These are phyloP conservation scores for Drosophila serrata DNA, from an alignment of 1,140 invertebrate species.

Conservation along the genomic window DNA sequence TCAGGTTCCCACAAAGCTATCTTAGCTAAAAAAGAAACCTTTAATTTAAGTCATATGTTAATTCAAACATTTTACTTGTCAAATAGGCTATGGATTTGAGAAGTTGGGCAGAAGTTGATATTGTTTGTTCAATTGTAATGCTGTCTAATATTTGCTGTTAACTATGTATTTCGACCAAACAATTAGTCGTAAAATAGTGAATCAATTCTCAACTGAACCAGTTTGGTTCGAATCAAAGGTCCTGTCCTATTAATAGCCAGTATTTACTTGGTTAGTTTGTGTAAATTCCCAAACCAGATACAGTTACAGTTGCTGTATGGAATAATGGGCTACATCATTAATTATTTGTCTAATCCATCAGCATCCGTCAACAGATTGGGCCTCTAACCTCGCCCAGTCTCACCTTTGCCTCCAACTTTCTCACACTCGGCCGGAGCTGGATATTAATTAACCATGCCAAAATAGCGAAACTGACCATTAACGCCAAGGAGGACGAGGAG, in stretches of 20 bases:
- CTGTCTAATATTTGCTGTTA: too few relatives aligned
- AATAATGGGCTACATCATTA: conserved; percentile 60
- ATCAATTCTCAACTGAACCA: neutral
- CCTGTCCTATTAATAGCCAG: conserved; percentile 33
- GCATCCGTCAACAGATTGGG: conserved; percentile 69
- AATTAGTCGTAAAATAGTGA: neutral
- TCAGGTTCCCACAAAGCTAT: neutral
- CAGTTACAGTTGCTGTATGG: conserved; percentile 10
- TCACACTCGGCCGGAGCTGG: conserved; percentile 65
- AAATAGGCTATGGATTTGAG: neutral
- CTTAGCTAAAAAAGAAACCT: neutral
- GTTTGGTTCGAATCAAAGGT: conserved; percentile 18
- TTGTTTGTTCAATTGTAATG: neutral
- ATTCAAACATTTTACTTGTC: neutral
- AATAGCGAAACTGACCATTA: conserved; percentile 83
- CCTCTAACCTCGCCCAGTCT: conserved; percentile 50
- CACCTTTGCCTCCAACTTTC: conserved; percentile 67
- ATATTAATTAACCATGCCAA: conserved; percentile 84
- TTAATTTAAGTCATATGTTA: neutral
- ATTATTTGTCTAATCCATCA: conserved; percentile 81
- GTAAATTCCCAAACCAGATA: conserved; percentile 45
- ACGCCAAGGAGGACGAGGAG: conserved; percentile 44
- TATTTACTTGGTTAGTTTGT: conserved; percentile 66
- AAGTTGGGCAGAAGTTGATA: too few relatives aligned
- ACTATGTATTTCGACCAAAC: neutral